A percentile compares a stretch with the other conserved stretches of the same genome.
phyloP scores from a whole-genome alignment of 2,113 vertebrate genomes.

The Hymenochirus boettgeri region DNA sequence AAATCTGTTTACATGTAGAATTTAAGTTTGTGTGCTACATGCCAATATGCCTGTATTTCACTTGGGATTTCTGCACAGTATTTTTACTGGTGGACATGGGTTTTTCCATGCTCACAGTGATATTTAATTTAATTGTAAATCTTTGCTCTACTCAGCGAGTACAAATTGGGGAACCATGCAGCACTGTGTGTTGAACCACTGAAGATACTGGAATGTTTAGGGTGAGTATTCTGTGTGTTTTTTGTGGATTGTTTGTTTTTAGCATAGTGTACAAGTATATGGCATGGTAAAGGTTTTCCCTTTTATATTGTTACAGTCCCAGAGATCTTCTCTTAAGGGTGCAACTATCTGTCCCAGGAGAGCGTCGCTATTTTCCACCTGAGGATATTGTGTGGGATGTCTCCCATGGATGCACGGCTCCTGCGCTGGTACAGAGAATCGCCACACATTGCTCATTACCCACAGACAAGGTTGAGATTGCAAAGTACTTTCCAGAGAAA shows the following conservation, averaged over 20 bases:
- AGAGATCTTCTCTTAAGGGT: constrained; percentile 78
- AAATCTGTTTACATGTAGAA: too few relatives aligned
- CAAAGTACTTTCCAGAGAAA: constrained; percentile 84
- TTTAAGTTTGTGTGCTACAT: too few relatives aligned
- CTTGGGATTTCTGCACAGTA: too few relatives aligned
- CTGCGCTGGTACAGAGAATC: constrained; percentile 69
- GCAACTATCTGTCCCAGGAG: constrained; percentile 73
- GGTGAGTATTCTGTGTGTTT: constrained; percentile 60
- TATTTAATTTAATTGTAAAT: neutral
- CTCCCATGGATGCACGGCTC: constrained; percentile 64
- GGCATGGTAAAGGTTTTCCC: too few relatives aligned
- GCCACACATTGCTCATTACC: constrained; percentile 71
- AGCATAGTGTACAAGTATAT: neutral
- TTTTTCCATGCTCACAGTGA: neutral
- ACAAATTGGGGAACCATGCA: constrained; percentile 58
- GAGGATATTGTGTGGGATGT: constrained; percentile 82
- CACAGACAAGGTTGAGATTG: constrained; percentile 78
- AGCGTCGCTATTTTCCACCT: constrained; percentile 64
- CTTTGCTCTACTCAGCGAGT: constrained; percentile 52
- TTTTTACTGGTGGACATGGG: neutral
- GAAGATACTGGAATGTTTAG: constrained; percentile 73
- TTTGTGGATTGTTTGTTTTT: neutral
- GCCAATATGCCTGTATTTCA: too few relatives aligned
- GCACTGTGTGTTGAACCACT: constrained; percentile 80
- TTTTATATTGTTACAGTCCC: constrained; percentile 56